These are phyloP conservation scores for Drosophila auraria DNA, from an alignment of 1,140 invertebrate genomes.

Conservation along the genomic window DNA sequence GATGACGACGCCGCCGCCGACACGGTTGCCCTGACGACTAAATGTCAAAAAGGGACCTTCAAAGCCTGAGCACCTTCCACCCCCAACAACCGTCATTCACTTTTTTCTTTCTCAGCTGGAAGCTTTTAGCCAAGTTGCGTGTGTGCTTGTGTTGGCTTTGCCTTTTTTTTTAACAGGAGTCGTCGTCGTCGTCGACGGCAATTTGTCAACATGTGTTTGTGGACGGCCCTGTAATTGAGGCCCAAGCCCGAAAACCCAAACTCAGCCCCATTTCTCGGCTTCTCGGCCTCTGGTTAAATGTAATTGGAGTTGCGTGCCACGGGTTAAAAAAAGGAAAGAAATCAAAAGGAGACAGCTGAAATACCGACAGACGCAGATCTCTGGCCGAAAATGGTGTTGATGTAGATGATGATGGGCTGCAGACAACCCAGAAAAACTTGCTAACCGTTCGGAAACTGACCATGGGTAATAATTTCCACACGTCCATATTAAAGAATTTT, in stretches of 20 bases:
- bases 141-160: constrained; percentile 13
- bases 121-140: constrained; percentile 44
- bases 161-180: constrained; percentile 18
- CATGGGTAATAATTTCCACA: constrained; percentile 13
- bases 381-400: constrained; percentile 30
- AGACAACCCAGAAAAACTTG: neutral
- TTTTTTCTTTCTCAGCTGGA: constrained; percentile 37
- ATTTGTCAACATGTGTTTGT: constrained; percentile 70
- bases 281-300: constrained; percentile 31
- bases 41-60: constrained; percentile 55
- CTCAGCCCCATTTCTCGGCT: neutral
- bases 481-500: neutral
- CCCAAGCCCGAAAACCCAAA: constrained; percentile 11
- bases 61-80: constrained; percentile 30
- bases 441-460: constrained; percentile 19
- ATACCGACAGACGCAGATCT: constrained; percentile 8
- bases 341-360: constrained; percentile 8
- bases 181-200: constrained; percentile 30
- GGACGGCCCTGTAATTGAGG: constrained; percentile 45
- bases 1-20: constrained; percentile 15
- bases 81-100: constrained; percentile 29
- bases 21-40: constrained; percentile 51
- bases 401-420: constrained; percentile 1
- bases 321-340: constrained; percentile 1
- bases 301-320: constrained; percentile 66